These are phyloP conservation scores for Poecile atricapillus DNA, from an alignment of 2,113 vertebrate species.

Conservation along the genomic window DNA sequence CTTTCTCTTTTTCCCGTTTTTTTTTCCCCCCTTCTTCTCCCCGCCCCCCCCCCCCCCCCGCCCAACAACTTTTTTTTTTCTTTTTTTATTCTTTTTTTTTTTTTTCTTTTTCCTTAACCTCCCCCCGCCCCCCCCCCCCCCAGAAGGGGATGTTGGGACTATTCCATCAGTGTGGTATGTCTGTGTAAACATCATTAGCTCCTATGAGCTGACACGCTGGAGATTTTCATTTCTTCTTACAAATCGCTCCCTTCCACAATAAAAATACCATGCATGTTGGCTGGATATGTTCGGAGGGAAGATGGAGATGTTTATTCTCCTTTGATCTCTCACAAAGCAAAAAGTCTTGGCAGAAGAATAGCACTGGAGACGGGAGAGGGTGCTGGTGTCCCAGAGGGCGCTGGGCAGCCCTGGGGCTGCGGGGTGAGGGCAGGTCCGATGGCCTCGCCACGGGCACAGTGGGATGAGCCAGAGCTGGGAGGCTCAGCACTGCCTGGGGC, in stretches of 20 bases:
- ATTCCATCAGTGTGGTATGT: conserved; percentile 78
- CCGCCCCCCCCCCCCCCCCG: too few species aligned
- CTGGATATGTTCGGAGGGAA: not conserved
- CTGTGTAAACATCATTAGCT: conserved; percentile 86
- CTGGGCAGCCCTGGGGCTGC: not conserved
- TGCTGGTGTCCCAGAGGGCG: not conserved
- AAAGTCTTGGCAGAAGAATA: not conserved
- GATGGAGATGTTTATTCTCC: conserved; percentile 59
- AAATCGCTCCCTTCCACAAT: conserved; percentile 72
- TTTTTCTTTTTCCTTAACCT: not conserved
- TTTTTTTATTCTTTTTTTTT: not conserved
- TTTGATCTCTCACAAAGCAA: conserved; percentile 51
- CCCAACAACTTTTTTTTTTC: not conserved
- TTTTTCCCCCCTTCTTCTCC: not conserved
- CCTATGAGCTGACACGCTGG: conserved; percentile 70
- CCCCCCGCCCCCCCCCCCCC: not conserved
- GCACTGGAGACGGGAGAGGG: not conserved
- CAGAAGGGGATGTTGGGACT: conserved; percentile 69
- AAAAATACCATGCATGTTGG: conserved; percentile 67
- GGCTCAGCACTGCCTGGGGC: not conserved
- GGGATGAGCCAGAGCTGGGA: not conserved
- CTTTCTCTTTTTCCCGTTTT: not conserved
- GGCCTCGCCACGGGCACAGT: not conserved
- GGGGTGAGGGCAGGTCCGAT: not conserved
- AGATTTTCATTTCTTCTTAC: conserved; percentile 79